Evolutionary conservation across 2,113 vertebrate species (phyloP).

Genomic region (Lagenorhynchus albirostris): DNA sequence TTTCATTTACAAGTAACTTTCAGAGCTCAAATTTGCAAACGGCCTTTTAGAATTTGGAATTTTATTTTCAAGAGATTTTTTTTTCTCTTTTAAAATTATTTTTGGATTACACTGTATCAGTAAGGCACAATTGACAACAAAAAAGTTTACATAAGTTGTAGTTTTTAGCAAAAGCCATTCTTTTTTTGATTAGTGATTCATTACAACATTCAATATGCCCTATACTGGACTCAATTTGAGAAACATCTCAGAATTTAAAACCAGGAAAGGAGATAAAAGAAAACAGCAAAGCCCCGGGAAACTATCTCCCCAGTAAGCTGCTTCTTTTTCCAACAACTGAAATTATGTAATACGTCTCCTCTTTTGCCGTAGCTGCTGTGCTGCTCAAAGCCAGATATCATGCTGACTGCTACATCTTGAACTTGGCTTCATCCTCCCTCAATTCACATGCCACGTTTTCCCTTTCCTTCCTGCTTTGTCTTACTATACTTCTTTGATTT

Average conservation of each 20-base stretch:
- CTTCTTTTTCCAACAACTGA: neutral
- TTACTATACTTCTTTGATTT: neutral
- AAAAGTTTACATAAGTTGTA: neutral
- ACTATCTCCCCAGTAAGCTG: neutral
- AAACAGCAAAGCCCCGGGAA: neutral
- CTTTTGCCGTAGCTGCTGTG: neutral
- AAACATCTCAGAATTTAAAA: slow-evolving; percentile 5
- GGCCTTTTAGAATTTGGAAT: neutral
- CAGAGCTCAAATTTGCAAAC: neutral
- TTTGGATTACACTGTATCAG: neutral
- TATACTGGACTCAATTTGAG: neutral
- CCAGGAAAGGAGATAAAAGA: neutral
- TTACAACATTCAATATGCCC: neutral
- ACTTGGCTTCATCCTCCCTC: neutral
- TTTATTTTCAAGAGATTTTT: neutral
- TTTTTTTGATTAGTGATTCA: neutral
- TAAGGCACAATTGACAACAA: neutral
- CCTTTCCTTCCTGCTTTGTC: neutral
- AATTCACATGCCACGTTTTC: neutral
- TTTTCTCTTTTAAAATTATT: neutral
- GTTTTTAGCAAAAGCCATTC: neutral
- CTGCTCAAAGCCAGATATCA: neutral
- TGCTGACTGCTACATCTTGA: neutral
- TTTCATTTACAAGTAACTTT: neutral
- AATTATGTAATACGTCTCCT: neutral